Evolutionary conservation across 1,140 invertebrate species (phyloP).

Genomic region (Drosophila mojavensis): DNA sequence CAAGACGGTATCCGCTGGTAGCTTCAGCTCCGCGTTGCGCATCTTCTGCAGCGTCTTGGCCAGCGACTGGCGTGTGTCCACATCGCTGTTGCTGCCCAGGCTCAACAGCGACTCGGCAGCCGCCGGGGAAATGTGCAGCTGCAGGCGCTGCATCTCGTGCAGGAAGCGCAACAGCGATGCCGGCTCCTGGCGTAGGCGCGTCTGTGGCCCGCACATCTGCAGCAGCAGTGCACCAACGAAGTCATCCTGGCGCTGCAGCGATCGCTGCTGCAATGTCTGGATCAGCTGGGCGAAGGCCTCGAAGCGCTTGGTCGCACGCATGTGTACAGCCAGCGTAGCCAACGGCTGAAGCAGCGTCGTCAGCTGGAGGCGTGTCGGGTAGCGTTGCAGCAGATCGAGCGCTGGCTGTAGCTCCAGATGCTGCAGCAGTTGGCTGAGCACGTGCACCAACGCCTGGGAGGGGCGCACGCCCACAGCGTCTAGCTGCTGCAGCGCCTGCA

Average conservation of each 20-base stretch:
- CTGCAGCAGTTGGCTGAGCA: conserved; percentile 82
- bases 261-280: conserved; percentile 50
- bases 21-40: conserved; percentile 41
- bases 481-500: conserved; percentile 75
- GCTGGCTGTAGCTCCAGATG: conserved; percentile 64
- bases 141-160: conserved; percentile 61
- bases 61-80: conserved; percentile 24
- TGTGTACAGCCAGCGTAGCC: conserved; percentile 55
- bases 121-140: conserved; percentile 57
- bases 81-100: conserved; percentile 1
- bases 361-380: conserved; percentile 68
- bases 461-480: conserved; percentile 73
- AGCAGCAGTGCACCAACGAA: conserved; percentile 67
- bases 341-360: conserved; percentile 48
- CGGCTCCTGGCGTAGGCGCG: conserved; percentile 60
- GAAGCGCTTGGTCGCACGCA: conserved; percentile 70
- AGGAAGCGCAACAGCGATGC: conserved; percentile 52
- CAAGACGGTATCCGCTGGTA: conserved; percentile 33
- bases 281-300: conserved; percentile 57
- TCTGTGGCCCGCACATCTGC: conserved; percentile 61
- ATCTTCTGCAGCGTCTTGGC: conserved; percentile 59
- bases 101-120: conserved; percentile 55
- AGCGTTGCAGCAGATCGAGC: conserved; percentile 61
- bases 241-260: conserved; percentile 53
- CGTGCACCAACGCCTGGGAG: conserved; percentile 62